phyloP scores from a whole-genome alignment of 2,113 vertebrate species.

The Semnornis frantzii region DNA sequence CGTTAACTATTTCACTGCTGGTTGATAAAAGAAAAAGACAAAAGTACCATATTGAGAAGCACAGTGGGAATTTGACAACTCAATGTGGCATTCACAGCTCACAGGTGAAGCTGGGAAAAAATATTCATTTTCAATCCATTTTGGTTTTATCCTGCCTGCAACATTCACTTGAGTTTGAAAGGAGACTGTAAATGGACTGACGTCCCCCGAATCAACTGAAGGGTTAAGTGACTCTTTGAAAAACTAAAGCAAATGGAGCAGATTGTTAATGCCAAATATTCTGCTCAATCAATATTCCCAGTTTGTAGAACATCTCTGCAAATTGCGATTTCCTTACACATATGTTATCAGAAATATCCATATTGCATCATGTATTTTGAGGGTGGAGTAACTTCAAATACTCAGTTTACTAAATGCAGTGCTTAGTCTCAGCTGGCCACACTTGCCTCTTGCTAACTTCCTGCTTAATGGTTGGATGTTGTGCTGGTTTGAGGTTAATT shows the following conservation, averaged over 20 bases:
- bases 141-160: neutral
- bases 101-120: neutral
- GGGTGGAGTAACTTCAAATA: neutral
- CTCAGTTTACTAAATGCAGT: neutral
- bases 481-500: too few relatives aligned
- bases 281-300: neutral
- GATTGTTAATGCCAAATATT: neutral
- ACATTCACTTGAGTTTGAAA: neutral
- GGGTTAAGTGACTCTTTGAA: neutral
- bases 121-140: neutral
- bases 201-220: neutral
- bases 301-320: neutral
- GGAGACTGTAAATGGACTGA: neutral
- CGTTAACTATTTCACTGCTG: neutral
- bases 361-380: neutral
- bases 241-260: neutral
- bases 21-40: neutral
- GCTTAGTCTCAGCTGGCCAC: neutral
- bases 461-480: neutral
- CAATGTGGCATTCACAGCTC: rapidly evolving
- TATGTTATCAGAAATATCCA: neutral
- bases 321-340: neutral
- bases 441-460: neutral
- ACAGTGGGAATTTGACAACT: neutral
- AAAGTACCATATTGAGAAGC: neutral